These are phyloP conservation scores for Agelaius phoeniceus DNA, from an alignment of 2,113 vertebrate genomes.

Conservation along the genomic window DNA sequence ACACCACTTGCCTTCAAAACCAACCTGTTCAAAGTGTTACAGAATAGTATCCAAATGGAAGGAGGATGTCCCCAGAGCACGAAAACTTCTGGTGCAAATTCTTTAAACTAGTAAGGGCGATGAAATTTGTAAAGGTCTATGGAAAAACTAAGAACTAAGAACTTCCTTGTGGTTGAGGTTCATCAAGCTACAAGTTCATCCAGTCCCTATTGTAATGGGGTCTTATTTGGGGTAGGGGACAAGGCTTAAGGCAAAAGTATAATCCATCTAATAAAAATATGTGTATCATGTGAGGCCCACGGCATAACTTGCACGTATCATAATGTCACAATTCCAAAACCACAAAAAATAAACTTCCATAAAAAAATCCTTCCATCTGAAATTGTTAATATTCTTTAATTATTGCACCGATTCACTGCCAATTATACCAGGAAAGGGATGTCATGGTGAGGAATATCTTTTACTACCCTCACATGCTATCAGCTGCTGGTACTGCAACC, in stretches of 20 bases:
- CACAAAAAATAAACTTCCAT: neutral
- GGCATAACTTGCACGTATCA: neutral
- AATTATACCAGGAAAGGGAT: neutral
- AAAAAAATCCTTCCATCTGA: neutral
- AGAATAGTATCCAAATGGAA: neutral
- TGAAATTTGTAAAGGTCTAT: neutral
- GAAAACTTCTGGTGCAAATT: neutral
- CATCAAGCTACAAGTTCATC: neutral
- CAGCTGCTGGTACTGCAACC: neutral
- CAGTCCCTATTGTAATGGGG: neutral
- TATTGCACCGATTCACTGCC: neutral
- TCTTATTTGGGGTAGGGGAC: neutral
- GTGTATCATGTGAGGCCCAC: neutral
- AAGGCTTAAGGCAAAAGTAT: neutral
- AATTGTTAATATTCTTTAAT: neutral
- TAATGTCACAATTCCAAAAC: neutral
- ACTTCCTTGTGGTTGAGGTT: neutral
- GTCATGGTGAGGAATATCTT: neutral
- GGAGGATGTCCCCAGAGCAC: neutral
- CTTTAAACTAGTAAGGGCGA: neutral
- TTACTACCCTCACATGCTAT: neutral
- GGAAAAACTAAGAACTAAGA: neutral
- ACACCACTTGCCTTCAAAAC: neutral
- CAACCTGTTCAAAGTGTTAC: neutral
- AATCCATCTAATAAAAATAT: neutral